phyloP scores from a whole-genome alignment of 1,140 invertebrate species.

The Drosophila kurseongensis region DNA sequence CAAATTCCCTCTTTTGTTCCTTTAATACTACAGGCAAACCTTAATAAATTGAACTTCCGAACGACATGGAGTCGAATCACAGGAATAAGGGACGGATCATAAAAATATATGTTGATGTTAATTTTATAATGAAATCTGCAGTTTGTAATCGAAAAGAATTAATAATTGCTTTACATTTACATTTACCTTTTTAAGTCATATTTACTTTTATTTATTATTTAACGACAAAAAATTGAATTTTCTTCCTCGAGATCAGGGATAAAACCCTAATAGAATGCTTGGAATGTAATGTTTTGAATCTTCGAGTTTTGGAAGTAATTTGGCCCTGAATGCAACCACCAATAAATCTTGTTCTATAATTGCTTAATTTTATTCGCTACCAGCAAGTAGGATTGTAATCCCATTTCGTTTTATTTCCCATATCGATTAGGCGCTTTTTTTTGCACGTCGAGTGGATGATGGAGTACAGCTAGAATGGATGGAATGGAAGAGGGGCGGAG shows the following conservation, averaged over 20 bases:
- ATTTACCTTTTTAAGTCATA: no score
- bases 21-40: conserved; percentile 7
- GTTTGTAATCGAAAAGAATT: no score
- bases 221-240: no score
- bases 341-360: background rate
- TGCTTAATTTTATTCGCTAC: background rate
- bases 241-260: no score
- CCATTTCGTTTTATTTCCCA: conserved; percentile 44
- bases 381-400: conserved; percentile 13
- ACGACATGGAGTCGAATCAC: background rate
- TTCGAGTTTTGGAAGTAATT: no score
- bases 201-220: no score
- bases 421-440: conserved; percentile 66
- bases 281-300: no score
- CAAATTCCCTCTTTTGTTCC: background rate
- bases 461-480: conserved; percentile 9
- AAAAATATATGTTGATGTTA: background rate
- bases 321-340: no score
- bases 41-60: background rate
- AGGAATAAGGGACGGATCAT: background rate
- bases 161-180: no score
- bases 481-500: conserved; percentile 1
- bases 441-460: conserved; percentile 53
- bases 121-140: no score
- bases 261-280: no score